phyloP scores from a whole-genome alignment of 2,797 vertebrate genomes.

The Antrozous pallidus region DNA sequence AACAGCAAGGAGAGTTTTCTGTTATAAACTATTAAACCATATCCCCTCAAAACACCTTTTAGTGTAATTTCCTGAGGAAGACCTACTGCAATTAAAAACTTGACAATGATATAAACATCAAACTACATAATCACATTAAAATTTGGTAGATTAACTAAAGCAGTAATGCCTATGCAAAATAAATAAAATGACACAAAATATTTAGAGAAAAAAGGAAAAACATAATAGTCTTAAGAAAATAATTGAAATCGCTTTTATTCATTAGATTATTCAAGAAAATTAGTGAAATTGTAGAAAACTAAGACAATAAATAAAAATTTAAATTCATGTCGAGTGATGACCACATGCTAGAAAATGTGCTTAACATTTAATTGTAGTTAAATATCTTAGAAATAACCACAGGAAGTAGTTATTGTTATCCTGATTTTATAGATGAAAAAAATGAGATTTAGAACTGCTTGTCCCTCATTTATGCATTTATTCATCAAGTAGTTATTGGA shows the following conservation, averaged over 20 bases:
- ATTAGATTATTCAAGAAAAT: not conserved
- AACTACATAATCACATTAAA: not conserved
- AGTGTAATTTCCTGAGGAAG: not conserved
- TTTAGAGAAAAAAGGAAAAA: not conserved
- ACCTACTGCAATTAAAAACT: not conserved
- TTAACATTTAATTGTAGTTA: not conserved
- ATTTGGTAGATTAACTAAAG: not conserved
- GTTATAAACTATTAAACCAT: not conserved
- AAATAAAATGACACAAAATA: not conserved
- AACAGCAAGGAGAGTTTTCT: not conserved
- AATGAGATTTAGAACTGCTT: not conserved
- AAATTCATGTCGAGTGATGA: not conserved
- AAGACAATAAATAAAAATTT: not conserved
- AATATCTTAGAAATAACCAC: not conserved
- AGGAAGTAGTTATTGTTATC: not conserved
- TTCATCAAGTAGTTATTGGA: not conserved
- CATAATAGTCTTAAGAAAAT: not conserved
- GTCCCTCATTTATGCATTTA: not conserved
- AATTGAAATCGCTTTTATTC: not conserved
- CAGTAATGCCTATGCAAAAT: not conserved
- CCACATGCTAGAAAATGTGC: not conserved
- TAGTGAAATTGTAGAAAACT: not conserved
- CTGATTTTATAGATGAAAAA: not conserved
- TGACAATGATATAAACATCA: not conserved
- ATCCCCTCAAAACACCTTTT: not conserved